Percentiles rank a stretch among this genome's conserved stretches.
phyloP scores from a whole-genome alignment of 2,888 invertebrate species.

The Neoscelio sp. region DNA sequence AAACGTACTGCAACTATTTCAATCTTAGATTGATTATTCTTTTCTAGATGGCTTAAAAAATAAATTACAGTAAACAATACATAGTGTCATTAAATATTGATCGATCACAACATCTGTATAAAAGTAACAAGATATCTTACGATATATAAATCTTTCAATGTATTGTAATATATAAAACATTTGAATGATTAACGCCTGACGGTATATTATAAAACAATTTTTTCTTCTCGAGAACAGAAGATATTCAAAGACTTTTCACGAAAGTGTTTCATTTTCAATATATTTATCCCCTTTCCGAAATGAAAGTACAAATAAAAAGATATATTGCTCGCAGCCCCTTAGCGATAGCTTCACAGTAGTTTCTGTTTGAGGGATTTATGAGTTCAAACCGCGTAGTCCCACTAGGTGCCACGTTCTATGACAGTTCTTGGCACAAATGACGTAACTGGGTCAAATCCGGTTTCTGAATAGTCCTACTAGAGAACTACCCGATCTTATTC shows the following conservation, averaged over 20 bases:
- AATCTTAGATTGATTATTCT: no score
- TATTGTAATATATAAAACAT: not conserved
- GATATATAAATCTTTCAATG: constrained; percentile 36
- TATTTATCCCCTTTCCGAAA: constrained; percentile 51
- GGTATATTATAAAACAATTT: constrained; percentile 49
- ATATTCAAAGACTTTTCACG: constrained; percentile 41
- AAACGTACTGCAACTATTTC: no score
- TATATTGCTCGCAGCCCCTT: constrained; percentile 57
- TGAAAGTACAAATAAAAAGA: constrained; percentile 55
- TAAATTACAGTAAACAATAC: not conserved
- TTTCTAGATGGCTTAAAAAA: no score
- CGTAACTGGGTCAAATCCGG: constrained; percentile 77
- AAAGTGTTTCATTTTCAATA: constrained; percentile 53
- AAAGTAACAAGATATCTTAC: constrained; percentile 20
- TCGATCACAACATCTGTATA: constrained; percentile 20
- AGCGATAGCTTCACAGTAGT: constrained; percentile 64
- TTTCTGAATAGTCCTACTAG: constrained; percentile 67
- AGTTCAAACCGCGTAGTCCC: constrained; percentile 76
- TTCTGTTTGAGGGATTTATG: constrained; percentile 79
- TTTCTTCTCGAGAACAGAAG: constrained; percentile 26
- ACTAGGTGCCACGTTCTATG: constrained; percentile 71
- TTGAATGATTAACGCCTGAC: constrained; percentile 37
- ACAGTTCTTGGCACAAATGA: constrained; percentile 75
- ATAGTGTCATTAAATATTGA: constrained; percentile 8
- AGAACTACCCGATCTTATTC: constrained; percentile 70